Evolutionary conservation across 2,113 vertebrate genomes (phyloP), one percentile per base, ranked within the genome.

Genomic region (Cnemophilus loriae): DNA sequence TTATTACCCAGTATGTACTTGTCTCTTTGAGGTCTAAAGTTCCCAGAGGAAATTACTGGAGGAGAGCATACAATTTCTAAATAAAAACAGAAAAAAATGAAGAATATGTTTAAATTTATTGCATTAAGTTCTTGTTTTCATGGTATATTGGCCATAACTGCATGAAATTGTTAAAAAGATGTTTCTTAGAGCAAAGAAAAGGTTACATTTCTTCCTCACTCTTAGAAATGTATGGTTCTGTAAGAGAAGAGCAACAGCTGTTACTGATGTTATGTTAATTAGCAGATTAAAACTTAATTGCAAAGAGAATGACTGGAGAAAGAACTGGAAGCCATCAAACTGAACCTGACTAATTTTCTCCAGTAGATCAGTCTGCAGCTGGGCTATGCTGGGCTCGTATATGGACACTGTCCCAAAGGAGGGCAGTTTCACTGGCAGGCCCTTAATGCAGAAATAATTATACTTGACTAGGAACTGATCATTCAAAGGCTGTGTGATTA

Each of bases 11-110:
- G 4, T 41, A 1, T 19, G 56, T 98, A 96, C 39, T 6, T 92
- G 18, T 18, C 16, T 68, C 32, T 32, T 12, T 59, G 16, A 94
- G 97, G 97, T 7, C 1, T 4, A 33, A 96, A 94, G 11, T 3
- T 8, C 33, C 98, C 97, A 68, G 93, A 92, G 28, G 19, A 18
- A 91, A 98, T 11, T 77, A 16, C 30, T 88, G 97, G 98, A 94
- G 55, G 33, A 33, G 9, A 16, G 26, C 98, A 98, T 23, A 4
- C 3, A 52, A 59, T 4, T 94, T 97, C 98, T 98, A 94, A 78
- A 88, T 17, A 60, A 63, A 63, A 87, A 90, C 18, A 86, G 35
- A 24, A 39, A 61, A 59, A 81, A 0, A 11, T 9, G 11, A 73
- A 78, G 16, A 57, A 39, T 18, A 39, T 5, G 3, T 70, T 83